phyloP scores from a whole-genome alignment of 2,797 vertebrate species.

The Darevskia nairensis region DNA sequence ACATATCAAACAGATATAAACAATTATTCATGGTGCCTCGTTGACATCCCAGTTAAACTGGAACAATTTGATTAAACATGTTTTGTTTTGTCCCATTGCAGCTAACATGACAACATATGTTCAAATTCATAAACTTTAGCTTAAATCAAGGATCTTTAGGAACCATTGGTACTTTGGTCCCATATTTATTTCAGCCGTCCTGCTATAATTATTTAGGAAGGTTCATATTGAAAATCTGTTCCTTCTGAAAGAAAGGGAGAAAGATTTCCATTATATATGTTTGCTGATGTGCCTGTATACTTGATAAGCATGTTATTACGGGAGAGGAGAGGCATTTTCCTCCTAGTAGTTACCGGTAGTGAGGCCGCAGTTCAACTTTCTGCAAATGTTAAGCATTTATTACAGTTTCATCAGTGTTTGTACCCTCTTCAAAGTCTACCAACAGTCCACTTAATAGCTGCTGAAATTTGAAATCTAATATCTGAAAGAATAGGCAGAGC shows the following conservation, averaged over 20 bases:
- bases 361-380: background rate
- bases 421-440: background rate
- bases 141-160: background rate
- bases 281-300: background rate
- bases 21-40: background rate
- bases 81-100: background rate
- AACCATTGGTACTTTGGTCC: background rate
- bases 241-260: background rate
- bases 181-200: background rate
- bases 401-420: background rate
- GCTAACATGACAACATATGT: background rate
- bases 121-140: background rate
- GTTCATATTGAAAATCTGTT: background rate
- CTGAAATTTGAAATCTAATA: background rate
- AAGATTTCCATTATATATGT: accelerated
- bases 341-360: background rate
- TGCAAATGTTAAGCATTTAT: background rate
- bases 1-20: background rate
- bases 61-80: background rate
- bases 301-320: background rate
- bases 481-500: background rate
- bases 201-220: background rate
- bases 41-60: background rate
- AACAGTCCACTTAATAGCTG: background rate
- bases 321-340: too few relatives aligned